Evolutionary conservation across 2,888 invertebrate species (phyloP).

Genomic region (Caradrina clavipalpis): DNA sequence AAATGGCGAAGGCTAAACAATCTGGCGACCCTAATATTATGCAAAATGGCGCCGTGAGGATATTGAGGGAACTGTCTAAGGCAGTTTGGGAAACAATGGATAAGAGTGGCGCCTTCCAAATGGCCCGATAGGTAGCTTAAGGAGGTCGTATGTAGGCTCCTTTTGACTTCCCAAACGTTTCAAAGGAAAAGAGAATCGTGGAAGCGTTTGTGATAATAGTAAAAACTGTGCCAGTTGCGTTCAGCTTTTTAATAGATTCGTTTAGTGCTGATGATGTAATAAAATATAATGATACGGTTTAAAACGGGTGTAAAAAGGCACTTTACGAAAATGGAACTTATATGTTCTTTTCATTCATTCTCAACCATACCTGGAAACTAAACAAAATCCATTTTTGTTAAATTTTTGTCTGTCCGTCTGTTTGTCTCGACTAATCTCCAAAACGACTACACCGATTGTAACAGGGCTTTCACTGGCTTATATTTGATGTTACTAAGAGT

Average conservation of each 20-base stretch:
- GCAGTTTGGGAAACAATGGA: constrained; percentile 75
- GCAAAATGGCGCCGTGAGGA: constrained; percentile 69
- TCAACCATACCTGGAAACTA: too few species aligned
- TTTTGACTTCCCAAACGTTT: constrained; percentile 54
- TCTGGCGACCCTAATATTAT: constrained; percentile 68
- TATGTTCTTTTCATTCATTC: too few species aligned
- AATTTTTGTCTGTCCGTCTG: too few species aligned
- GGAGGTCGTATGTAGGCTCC: constrained; percentile 66
- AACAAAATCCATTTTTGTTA: too few species aligned
- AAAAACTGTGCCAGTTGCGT: constrained; percentile 33
- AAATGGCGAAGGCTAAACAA: constrained; percentile 64
- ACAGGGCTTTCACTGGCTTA: too few species aligned
- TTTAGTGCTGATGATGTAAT: constrained; percentile 9
- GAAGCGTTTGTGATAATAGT: constrained; percentile 39
- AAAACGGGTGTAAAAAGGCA: too few species aligned
- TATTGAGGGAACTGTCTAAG: constrained; percentile 72
- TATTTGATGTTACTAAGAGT: too few species aligned
- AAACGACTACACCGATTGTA: too few species aligned
- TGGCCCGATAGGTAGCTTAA: constrained; percentile 62
- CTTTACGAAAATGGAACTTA: too few species aligned
- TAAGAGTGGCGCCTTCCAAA: constrained; percentile 62
- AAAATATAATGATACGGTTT: constrained; percentile 11
- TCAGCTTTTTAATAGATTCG: constrained; percentile 33
- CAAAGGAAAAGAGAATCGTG: constrained; percentile 41
- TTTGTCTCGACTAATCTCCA: too few species aligned